phyloP scores from a whole-genome alignment of 2,888 invertebrate genomes.

The Microdon myrmicae region DNA sequence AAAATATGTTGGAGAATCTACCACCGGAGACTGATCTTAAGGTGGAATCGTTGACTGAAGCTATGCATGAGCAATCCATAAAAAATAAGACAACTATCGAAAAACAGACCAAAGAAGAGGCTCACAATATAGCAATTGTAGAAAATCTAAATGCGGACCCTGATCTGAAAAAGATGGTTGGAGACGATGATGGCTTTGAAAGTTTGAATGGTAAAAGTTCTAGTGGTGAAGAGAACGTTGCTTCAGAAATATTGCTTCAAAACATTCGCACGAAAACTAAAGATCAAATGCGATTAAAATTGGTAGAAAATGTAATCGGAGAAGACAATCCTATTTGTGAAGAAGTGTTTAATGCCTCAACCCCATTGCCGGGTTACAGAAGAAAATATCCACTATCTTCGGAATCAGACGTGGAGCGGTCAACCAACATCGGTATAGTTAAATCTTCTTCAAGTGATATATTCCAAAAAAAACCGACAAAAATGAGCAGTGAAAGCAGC shows the following conservation, averaged over 20 bases:
- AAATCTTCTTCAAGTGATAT: constrained; percentile 26
- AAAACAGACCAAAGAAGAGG: background rate
- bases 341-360: constrained; percentile 17
- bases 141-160: constrained; percentile 17
- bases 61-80: no score
- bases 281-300: constrained; percentile 59
- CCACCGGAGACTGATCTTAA: no score
- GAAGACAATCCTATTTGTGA: constrained; percentile 21
- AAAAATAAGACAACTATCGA: background rate
- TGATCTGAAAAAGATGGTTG: constrained; percentile 57
- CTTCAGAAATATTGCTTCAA: background rate
- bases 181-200: constrained; percentile 86
- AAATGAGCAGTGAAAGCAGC: constrained; percentile 59
- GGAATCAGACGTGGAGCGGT: constrained; percentile 54
- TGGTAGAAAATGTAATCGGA: constrained; percentile 50
- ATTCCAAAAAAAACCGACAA: constrained; percentile 54
- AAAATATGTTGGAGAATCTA: constrained; percentile 59
- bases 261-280: constrained; percentile 25
- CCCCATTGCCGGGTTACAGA: constrained; percentile 23
- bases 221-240: constrained; percentile 69
- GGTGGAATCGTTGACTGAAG: no score
- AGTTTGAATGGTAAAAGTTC: constrained; percentile 86
- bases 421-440: constrained; percentile 1
- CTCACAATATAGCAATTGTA: background rate
- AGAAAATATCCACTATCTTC: constrained; percentile 52